A percentile compares a stretch with the other conserved stretches of the same genome.
These are phyloP conservation scores for Muscina levida DNA, from an alignment of 2,888 invertebrate genomes.

Conservation along the genomic window DNA sequence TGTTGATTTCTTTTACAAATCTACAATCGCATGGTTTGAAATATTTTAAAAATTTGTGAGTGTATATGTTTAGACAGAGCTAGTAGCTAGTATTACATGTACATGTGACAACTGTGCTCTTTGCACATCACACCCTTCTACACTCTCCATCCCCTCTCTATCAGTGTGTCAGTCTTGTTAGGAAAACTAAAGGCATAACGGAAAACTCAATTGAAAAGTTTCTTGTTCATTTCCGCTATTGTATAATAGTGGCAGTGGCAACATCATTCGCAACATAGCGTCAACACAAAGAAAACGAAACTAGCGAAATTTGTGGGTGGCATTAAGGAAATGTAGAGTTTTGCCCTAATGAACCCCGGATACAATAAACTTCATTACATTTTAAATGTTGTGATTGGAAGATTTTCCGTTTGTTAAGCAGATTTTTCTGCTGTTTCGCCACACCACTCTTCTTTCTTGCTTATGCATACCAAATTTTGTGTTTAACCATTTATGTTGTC, in stretches of 20 bases:
- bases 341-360: conserved; percentile 21
- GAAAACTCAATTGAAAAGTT: conserved; percentile 68
- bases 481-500: background rate
- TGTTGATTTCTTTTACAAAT: conserved; percentile 31
- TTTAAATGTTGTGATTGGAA: conserved; percentile 42
- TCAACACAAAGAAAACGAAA: conserved; percentile 29
- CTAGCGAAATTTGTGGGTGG: conserved; percentile 57
- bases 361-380: conserved; percentile 45
- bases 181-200: conserved; percentile 59
- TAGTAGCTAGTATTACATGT: background rate
- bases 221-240: conserved; percentile 65
- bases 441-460: background rate
- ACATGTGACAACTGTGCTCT: too few species aligned
- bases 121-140: too few species aligned
- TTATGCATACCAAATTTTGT: background rate
- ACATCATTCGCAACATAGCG: conserved; percentile 34
- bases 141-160: too few species aligned
- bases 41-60: conserved; percentile 24
- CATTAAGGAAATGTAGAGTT: conserved; percentile 60
- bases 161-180: conserved; percentile 7
- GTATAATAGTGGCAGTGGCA: conserved; percentile 33
- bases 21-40: conserved; percentile 12
- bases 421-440: conserved; percentile 9
- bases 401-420: conserved; percentile 13
- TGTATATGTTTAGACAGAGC: conserved; percentile 20